Evolutionary conservation across 1,140 invertebrate species (phyloP).

Genomic region (Philopotamus ludificatus): DNA sequence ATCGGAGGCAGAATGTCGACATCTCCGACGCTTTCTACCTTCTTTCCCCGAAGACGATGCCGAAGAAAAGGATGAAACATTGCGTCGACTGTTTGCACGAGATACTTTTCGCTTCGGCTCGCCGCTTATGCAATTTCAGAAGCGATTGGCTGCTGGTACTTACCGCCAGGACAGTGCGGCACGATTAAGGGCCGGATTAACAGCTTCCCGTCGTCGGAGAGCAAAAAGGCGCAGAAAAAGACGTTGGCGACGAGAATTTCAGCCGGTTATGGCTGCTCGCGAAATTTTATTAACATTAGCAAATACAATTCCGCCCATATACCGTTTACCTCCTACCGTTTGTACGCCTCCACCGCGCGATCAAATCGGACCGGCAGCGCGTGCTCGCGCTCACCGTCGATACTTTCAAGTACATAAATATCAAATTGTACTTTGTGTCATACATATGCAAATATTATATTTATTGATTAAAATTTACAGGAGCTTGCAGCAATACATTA

Average conservation of each 20-base stretch:
- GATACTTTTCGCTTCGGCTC: slow-evolving; percentile 65
- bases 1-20: slow-evolving; percentile 54
- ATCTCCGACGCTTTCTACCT: slow-evolving; percentile 62
- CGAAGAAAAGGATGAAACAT: slow-evolving; percentile 60
- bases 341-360: background rate
- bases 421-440: background rate
- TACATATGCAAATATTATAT: background rate
- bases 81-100: slow-evolving; percentile 60
- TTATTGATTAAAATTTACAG: slow-evolving; percentile 48
- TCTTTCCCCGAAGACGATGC: slow-evolving; percentile 61
- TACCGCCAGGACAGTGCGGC: slow-evolving; percentile 54
- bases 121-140: slow-evolving; percentile 61
- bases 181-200: slow-evolving; percentile 44
- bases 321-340: slow-evolving; percentile 44
- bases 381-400: background rate
- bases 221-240: slow-evolving; percentile 8
- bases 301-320: slow-evolving; percentile 53
- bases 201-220: background rate
- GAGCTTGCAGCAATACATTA: slow-evolving; percentile 55
- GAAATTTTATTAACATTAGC: slow-evolving; percentile 62
- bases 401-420: background rate
- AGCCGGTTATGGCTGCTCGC: slow-evolving; percentile 62
- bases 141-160: slow-evolving; percentile 61
- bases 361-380: background rate
- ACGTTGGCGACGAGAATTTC: slow-evolving; percentile 44